Base-by-base conservation (phyloP, 2,888 invertebrate genomes). In the Temnothorax rugatulus region DNA sequence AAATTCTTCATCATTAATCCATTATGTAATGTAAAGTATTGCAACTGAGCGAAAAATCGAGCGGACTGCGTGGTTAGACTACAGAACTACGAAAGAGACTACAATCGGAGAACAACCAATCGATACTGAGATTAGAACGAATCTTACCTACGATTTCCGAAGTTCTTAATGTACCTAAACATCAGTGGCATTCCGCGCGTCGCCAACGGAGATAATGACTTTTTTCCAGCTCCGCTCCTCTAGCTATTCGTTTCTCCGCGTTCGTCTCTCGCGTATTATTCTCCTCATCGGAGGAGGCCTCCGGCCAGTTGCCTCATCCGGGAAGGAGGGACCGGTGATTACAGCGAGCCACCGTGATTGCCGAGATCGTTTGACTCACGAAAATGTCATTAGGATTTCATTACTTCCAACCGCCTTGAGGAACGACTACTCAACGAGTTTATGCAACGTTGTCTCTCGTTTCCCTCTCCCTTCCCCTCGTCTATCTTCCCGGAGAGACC, bases 361-460 rank as follows among this genome's bases (percentile, higher is more conserved):
- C 91, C 91, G 90, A 88, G 90, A 91, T 91, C 91, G 92, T 93
- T 93, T 90, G 89, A 87, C 93, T 93, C 93, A 93, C 93, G 93
- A 94, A 93, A 94, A 93, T 93, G 93, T 93, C 93, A 94, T 94
- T 94, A 94, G 91, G 91, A 92, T 93, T 93, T 93, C 93, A 92
- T 93, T 92, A 93, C 91, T 90, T 87, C 88, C 87, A 91, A 93
- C 90, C 90, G 91, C 92, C 91, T 90, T 87, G 89, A 91, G 89
- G 91, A 90, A 91, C 86, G 84, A 87, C 90, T 79, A 86, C 83
- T 87, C 87, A 86, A 87, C 89, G 87, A 86, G 87, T 90, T 91
- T 91, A 75, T 87, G 90, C 89, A 91, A 92, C 86, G 63, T 88
- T 85, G 79, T 84, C 83, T 73, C 81, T 87, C 82, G 84, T 63